phyloP scores from a whole-genome alignment of 2,113 vertebrate species.

The Notothenia rossii region DNA sequence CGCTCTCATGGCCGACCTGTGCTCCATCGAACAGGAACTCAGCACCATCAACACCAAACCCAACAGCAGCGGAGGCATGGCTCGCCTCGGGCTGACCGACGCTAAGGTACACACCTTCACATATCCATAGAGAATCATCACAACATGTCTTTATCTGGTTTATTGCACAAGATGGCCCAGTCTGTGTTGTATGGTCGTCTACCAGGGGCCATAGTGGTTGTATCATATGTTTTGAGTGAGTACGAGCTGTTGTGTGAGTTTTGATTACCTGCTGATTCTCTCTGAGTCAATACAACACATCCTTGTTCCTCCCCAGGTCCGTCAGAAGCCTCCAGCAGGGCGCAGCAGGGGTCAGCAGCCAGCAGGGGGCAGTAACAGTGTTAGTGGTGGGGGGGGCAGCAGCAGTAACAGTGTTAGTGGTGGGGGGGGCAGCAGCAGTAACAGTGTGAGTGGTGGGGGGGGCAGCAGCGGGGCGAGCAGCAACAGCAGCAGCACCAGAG shows the following conservation, averaged over 20 bases:
- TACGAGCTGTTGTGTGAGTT: too few species aligned
- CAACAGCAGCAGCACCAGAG: conserved; percentile 87
- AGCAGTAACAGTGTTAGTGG: conserved; percentile 65
- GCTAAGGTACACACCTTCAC: conserved; percentile 71
- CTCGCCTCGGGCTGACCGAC: conserved; percentile 84
- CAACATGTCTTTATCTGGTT: too few species aligned
- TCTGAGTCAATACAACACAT: background rate
- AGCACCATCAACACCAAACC: conserved; percentile 90
- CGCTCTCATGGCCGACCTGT: conserved; percentile 98
- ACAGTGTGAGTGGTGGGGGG: conserved; percentile 68
- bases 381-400: conserved; percentile 73
- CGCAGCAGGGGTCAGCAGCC: conserved; percentile 81
- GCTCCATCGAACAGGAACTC: conserved; percentile 98
- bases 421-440: conserved; percentile 70
- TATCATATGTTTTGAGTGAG: too few species aligned
- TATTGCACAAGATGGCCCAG: too few species aligned
- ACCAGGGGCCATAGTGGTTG: too few species aligned
- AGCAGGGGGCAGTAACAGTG: conserved; percentile 68
- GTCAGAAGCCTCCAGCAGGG: conserved; percentile 88
- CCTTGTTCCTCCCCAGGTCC: conserved; percentile 48
- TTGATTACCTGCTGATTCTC: background rate
- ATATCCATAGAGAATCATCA: too few species aligned
- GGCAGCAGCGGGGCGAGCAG: conserved; percentile 80
- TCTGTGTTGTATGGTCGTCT: too few species aligned
- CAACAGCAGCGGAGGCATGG: conserved; percentile 81